Conservation (phyloP, 2,797 vertebrate species). For the Acanthopagrus latus region DNA sequence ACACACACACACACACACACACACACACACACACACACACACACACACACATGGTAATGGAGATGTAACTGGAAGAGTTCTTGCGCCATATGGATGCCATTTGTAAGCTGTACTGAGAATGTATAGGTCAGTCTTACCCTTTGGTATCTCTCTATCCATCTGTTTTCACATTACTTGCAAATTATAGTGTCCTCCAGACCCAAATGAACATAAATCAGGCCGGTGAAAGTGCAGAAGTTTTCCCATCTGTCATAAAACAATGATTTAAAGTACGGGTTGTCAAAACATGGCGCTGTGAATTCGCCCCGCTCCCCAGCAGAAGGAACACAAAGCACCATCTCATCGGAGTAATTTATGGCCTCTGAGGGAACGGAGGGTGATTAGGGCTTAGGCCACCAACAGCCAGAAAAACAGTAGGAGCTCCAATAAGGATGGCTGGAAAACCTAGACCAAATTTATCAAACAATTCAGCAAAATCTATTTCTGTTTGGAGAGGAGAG, state of each 20-base stretch:
- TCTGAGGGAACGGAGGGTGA: constrained; percentile 95
- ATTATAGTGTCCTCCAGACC: constrained; percentile 98
- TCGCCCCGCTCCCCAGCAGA: constrained; percentile 90
- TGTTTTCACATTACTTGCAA: constrained; percentile 98
- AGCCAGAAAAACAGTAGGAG: constrained; percentile 99
- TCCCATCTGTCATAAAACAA: constrained; percentile 99
- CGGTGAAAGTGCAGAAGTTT: constrained; percentile 93
- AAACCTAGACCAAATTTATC: constrained; percentile 98
- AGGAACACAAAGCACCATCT: constrained; percentile 98
- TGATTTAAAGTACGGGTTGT: constrained; percentile 98
- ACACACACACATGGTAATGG: constrained; percentile 71
- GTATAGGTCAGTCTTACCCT: constrained; percentile 89
- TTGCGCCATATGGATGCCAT: constrained; percentile 97
- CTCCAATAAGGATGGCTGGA: constrained; percentile 96
- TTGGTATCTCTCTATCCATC: constrained; percentile 97
- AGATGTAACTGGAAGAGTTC: constrained; percentile 87
- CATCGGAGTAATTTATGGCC: constrained; percentile 98
- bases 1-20: constrained; percentile 44
- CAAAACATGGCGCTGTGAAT: constrained; percentile 94
- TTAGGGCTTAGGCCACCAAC: constrained; percentile 99
- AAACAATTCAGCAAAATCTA: constrained; percentile 94
- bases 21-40: background rate
- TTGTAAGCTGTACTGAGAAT: constrained; percentile 90
- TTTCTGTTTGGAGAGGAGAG: constrained; percentile 95
- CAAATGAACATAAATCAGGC: constrained; percentile 97